Base-by-base conservation (phyloP, 2,113 vertebrate genomes). In the Amblyopsis rosae region DNA sequence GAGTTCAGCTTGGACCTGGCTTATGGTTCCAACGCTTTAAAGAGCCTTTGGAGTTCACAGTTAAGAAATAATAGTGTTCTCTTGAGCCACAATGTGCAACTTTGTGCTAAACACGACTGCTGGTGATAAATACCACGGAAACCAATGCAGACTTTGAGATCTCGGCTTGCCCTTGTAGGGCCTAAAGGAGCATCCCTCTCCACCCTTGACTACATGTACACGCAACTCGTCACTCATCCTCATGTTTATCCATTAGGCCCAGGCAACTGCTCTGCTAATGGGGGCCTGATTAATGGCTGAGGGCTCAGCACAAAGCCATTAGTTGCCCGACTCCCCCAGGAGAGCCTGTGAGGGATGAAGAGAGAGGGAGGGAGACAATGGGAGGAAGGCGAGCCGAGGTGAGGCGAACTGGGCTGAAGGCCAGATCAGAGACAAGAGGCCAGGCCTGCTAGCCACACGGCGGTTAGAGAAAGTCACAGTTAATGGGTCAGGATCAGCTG, bases 251-350 rank as follows among this genome's bases (percentile, higher is more conserved):
- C 77, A 85, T 90, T 88, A 85, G 77, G 56, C 45, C 64, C 73
- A 72, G 73, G 75, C 76, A 72, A 70, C 61, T 57, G 66, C 65
- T 81, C 16, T 64, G 75, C 81, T 85, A 89, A 87, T 87, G 72
- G 80, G 66, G 48, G 48, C 46, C 62, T 89, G 87, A 89, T 87
- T 82, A 85, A 89, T 84, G 83, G 58, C 35, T 49, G 50, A 84
- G 48, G 64, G 69, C 63, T 77, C 51, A 56, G 75, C 76, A 76
- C 53, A 73, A 76, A 74, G 75, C 76, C 82, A 86, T 89, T 87
- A 88, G 73, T 76, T 58, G 57, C 65, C 46, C 10, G 58, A 76
- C 65, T 80, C 80, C 65, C 77, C 63, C 16, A 41, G 76, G 81
- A 80, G 16, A 58, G n/a, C 71, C 50, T 47, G 51, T 65, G 65